phyloP scores from a whole-genome alignment of 2,113 vertebrate genomes.

The Hoplias malabaricus region DNA sequence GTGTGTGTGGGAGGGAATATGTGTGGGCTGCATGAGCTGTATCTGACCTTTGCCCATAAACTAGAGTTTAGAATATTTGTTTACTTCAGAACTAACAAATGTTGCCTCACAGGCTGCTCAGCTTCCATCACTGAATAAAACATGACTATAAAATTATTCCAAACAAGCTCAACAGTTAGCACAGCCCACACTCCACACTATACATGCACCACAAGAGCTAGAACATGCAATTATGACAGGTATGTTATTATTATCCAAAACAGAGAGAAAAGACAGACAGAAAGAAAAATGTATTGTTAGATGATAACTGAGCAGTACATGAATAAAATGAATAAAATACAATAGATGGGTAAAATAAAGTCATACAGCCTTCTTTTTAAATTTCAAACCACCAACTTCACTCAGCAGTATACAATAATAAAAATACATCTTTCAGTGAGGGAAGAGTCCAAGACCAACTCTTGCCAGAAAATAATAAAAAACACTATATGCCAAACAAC shows the following conservation, averaged over 20 bases:
- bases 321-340: not conserved
- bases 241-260: not conserved
- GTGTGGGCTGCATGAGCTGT: constrained; percentile 48
- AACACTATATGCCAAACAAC: too few species aligned
- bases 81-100: constrained; percentile 35
- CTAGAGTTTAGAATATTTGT: constrained; percentile 38
- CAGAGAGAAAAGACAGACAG: not conserved
- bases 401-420: not conserved
- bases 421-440: not conserved
- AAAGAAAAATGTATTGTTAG: constrained; percentile 1
- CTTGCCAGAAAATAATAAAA: too few species aligned
- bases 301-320: not conserved
- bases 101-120: constrained; percentile 15
- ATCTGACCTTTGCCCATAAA: constrained; percentile 56
- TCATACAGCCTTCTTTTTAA: not conserved
- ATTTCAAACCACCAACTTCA: not conserved
- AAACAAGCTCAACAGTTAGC: constrained; percentile 22
- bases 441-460: too few species aligned
- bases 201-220: not conserved
- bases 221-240: constrained; percentile 15
- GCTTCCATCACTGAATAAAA: constrained; percentile 23
- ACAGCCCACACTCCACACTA: not conserved
- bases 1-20: not conserved
- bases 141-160: constrained; percentile 21
- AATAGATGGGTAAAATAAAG: not conserved